phyloP scores from a whole-genome alignment of 1,140 invertebrate genomes.

The Aphelinus certus region DNA sequence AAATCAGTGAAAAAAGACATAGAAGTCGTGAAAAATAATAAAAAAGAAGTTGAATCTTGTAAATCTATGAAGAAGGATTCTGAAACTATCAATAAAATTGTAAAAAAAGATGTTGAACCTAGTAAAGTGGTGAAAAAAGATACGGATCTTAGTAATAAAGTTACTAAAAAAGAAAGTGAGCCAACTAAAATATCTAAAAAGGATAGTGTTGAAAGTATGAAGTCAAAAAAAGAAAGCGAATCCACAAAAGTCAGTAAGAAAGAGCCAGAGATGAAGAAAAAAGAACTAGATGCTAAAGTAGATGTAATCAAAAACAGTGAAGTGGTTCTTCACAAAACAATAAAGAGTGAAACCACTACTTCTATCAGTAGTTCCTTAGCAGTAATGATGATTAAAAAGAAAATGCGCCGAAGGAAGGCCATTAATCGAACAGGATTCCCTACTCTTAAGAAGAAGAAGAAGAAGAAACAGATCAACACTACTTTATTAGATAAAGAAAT shows the following conservation, averaged over 20 bases:
- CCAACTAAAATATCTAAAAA: conserved; percentile 20
- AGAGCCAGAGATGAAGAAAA: conserved; percentile 20
- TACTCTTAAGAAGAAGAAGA: conserved; percentile 84
- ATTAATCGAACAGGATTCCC: conserved; percentile 89
- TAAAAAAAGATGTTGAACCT: conserved; percentile 18
- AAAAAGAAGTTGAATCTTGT: conserved; percentile 12
- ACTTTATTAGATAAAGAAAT: conserved; percentile 27
- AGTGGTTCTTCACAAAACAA: conserved; percentile 35
- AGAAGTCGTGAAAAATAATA: conserved; percentile 10
- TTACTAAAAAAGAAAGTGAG: conserved; percentile 39
- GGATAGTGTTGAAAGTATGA: background rate
- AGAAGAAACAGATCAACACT: conserved; percentile 64
- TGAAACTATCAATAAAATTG: conserved; percentile 2
- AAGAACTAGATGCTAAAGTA: conserved; percentile 24
- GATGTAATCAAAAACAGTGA: conserved; percentile 38
- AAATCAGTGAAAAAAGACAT: conserved; percentile 23
- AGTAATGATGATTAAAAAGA: conserved; percentile 67
- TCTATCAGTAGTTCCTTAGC: conserved; percentile 27
- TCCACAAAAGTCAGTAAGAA: conserved; percentile 46
- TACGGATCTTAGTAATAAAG: conserved; percentile 53
- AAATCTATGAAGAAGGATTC: conserved; percentile 19
- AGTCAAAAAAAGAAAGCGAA: conserved; percentile 8
- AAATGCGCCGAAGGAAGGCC: conserved; percentile 77
- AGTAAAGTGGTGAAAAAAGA: conserved; percentile 32
- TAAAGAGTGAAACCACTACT: conserved; percentile 6